Evolutionary conservation across 2,888 invertebrate species (phyloP).

Genomic region (Cheilosia scutellata): DNA sequence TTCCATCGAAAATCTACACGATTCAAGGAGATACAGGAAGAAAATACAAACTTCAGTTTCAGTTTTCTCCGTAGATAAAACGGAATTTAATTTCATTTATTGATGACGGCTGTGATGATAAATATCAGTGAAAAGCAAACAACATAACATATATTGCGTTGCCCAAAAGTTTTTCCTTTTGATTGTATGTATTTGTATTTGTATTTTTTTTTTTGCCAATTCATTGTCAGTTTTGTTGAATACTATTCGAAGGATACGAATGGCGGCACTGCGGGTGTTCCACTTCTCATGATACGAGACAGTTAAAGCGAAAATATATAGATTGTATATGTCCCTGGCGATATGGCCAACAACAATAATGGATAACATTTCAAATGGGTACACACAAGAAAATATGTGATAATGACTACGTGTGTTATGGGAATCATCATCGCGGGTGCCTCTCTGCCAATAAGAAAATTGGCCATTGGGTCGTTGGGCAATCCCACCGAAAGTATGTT

Average conservation of each 20-base stretch:
- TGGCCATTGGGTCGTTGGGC: constrained; percentile 27
- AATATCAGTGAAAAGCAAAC: constrained; percentile 37
- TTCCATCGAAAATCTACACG: constrained; percentile 1
- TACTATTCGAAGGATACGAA: constrained; percentile 45
- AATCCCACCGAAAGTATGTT: constrained; percentile 36
- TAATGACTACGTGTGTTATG: constrained; percentile 33
- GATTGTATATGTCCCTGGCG: not conserved
- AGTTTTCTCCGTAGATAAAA: constrained; percentile 29
- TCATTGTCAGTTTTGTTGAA: constrained; percentile 32
- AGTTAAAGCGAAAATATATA: constrained; percentile 24
- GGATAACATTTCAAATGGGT: constrained; percentile 19
- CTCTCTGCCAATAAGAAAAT: constrained; percentile 31
- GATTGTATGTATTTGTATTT: constrained; percentile 20
- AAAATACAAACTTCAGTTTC: constrained; percentile 14
- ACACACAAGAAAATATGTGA: constrained; percentile 13
- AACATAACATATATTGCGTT: not conserved
- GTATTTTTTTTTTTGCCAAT: constrained; percentile 28
- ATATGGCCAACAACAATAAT: constrained; percentile 3
- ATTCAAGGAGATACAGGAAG: not conserved
- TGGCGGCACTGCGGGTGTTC: constrained; percentile 7
- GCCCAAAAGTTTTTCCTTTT: constrained; percentile 19
- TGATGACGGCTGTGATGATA: constrained; percentile 62
- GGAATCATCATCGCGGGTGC: constrained; percentile 26
- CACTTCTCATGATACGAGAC: constrained; percentile 41
- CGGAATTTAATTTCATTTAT: constrained; percentile 71